phyloP scores from a whole-genome alignment of 2,797 vertebrate species.

The Rhincodon typus region DNA sequence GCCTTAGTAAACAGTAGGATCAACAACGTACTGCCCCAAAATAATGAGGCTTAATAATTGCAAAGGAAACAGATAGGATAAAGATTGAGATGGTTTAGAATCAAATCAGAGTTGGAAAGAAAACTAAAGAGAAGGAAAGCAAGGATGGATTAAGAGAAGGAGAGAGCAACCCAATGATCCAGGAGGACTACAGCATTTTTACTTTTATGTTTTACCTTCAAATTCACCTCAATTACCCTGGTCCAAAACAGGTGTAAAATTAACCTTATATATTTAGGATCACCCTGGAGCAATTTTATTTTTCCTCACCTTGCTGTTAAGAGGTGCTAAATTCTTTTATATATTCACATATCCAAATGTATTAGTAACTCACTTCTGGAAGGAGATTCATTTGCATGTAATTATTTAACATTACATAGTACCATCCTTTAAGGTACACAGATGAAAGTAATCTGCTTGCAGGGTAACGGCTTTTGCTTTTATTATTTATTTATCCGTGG shows the following conservation, averaged over 20 bases:
- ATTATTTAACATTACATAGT: background rate
- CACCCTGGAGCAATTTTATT: background rate
- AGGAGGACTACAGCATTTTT: too few species aligned
- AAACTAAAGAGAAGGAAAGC: background rate
- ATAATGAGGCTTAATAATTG: background rate
- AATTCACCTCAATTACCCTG: too few species aligned
- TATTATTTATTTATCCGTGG: background rate
- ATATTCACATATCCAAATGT: background rate
- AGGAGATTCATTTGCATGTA: background rate
- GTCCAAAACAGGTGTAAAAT: too few species aligned
- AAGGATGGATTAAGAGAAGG: background rate
- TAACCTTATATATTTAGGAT: too few species aligned
- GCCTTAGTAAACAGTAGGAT: background rate
- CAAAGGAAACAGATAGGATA: background rate
- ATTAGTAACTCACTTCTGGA: background rate
- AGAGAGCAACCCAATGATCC: background rate
- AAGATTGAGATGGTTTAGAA: background rate
- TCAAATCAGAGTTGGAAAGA: background rate
- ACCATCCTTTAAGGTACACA: background rate
- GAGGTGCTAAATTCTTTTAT: background rate
- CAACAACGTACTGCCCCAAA: background rate
- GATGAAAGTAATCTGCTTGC: background rate
- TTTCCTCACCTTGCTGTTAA: background rate
- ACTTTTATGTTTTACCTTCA: too few species aligned
- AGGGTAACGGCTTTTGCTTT: background rate